These are phyloP conservation scores for Saturnia pavonia DNA, from an alignment of 2,888 invertebrate genomes.

Conservation along the genomic window DNA sequence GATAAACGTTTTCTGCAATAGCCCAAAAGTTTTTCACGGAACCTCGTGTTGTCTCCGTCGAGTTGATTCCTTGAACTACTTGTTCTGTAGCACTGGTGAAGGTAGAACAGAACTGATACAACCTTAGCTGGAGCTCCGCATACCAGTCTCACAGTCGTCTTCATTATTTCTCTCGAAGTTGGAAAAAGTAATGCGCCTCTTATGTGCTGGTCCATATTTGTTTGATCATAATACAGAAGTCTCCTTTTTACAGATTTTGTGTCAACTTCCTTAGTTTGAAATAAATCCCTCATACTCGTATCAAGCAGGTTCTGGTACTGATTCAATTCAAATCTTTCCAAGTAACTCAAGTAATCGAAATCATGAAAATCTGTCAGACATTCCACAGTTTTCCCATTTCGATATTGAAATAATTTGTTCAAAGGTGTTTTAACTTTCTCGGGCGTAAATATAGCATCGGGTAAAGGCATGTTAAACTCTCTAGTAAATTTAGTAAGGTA, in stretches of 20 bases:
- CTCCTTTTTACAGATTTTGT: constrained; percentile 40
- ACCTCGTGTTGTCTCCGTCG: constrained; percentile 62
- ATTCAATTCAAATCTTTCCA: constrained; percentile 68
- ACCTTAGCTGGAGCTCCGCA: constrained; percentile 61
- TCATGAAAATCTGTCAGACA: constrained; percentile 57
- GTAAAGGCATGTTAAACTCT: constrained; percentile 61
- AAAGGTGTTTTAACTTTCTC: constrained; percentile 37
- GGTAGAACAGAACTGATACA: constrained; percentile 71
- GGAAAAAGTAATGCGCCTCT: constrained; percentile 57
- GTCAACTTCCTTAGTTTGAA: constrained; percentile 42
- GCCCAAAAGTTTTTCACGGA: constrained; percentile 67
- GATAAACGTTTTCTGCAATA: constrained; percentile 60
- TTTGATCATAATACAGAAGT: constrained; percentile 63
- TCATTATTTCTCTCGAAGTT: constrained; percentile 68
- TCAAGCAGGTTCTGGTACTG: constrained; percentile 67
- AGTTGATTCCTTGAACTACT: constrained; percentile 59
- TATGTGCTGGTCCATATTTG: constrained; percentile 68
- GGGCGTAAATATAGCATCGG: constrained; percentile 54
- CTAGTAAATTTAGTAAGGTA: constrained; percentile 56
- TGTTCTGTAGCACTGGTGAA: constrained; percentile 70
- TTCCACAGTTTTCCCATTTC: constrained; percentile 53
- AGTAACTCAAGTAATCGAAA: constrained; percentile 57
- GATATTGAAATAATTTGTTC: constrained; percentile 63
- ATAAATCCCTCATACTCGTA: constrained; percentile 56
- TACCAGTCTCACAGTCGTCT: constrained; percentile 60